Percentiles rank a stretch among this genome's conserved stretches.
Evolutionary conservation across 2,113 vertebrate species (phyloP).

Genomic region (Xiphophorus maculatus): DNA sequence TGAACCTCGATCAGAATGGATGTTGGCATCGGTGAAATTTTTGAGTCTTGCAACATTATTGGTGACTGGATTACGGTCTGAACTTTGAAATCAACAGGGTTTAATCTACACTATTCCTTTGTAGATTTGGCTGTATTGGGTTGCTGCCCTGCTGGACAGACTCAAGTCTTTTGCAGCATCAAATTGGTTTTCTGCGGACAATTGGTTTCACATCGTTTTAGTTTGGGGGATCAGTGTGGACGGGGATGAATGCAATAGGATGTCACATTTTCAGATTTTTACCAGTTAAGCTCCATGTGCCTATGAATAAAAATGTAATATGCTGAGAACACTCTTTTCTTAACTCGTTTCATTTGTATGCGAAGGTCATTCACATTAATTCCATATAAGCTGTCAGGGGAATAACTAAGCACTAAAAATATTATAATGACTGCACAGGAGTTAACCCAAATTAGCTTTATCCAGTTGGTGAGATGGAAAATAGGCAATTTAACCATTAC

Average conservation of each 20-base stretch:
- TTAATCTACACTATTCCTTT: too few relatives aligned
- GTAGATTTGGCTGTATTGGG: too few relatives aligned
- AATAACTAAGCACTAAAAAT: slow-evolving; percentile 20
- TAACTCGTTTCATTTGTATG: slow-evolving; percentile 62
- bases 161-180: too few relatives aligned
- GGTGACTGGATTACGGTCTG: too few relatives aligned
- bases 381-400: slow-evolving; percentile 42
- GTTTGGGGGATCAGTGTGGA: too few relatives aligned
- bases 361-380: slow-evolving; percentile 57
- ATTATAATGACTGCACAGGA: slow-evolving; percentile 25
- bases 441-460: slow-evolving; percentile 49
- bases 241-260: background rate
- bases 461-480: slow-evolving; percentile 24
- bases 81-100: too few relatives aligned
- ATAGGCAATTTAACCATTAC: slow-evolving; percentile 9
- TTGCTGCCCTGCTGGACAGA: too few relatives aligned
- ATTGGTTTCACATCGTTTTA: too few relatives aligned
- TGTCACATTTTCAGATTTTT: background rate
- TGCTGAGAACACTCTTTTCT: slow-evolving; percentile 52
- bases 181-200: too few relatives aligned
- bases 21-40: too few relatives aligned
- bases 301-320: slow-evolving; percentile 61
- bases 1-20: too few relatives aligned
- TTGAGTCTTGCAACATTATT: too few relatives aligned
- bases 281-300: background rate